These are phyloP conservation scores for Neelides sp. DNA, from an alignment of 1,140 invertebrate species.

Conservation along the genomic window DNA sequence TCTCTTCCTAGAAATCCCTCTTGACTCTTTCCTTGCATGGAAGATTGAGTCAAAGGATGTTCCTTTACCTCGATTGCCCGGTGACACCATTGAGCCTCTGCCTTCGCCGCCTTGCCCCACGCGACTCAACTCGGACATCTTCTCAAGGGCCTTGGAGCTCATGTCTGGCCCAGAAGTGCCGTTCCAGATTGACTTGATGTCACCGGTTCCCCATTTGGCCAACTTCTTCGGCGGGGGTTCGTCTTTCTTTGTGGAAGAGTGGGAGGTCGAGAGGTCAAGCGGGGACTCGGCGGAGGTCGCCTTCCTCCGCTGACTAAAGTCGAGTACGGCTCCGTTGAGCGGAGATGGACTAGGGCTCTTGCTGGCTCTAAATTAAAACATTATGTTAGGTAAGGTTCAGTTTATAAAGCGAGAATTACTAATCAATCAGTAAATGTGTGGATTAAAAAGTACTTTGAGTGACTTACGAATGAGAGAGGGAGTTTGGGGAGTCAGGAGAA, in stretches of 20 bases:
- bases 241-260: constrained; percentile 20
- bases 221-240: constrained; percentile 21
- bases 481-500: constrained; percentile 21
- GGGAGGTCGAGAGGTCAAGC: constrained; percentile 24
- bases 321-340: constrained; percentile 17
- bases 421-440: not conserved
- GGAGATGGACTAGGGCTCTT: constrained; percentile 17
- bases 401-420: not conserved
- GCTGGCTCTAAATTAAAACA: constrained; percentile 5
- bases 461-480: constrained; percentile 20
- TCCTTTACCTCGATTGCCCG: too few species aligned
- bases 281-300: constrained; percentile 7
- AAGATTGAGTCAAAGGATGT: too few species aligned
- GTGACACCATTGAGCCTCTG: too few species aligned
- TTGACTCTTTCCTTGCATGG: too few species aligned
- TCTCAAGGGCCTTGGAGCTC: constrained; percentile 47
- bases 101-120: constrained; percentile 40
- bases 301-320: constrained; percentile 20
- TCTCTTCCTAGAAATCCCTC: too few species aligned
- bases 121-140: constrained; percentile 79
- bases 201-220: constrained; percentile 14
- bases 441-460: too few species aligned
- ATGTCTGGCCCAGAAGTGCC: constrained; percentile 23
- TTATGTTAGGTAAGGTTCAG: not conserved
- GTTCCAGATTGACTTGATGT: constrained; percentile 19